phyloP scores from a whole-genome alignment of 2,888 invertebrate genomes.

The Boloria selene region DNA sequence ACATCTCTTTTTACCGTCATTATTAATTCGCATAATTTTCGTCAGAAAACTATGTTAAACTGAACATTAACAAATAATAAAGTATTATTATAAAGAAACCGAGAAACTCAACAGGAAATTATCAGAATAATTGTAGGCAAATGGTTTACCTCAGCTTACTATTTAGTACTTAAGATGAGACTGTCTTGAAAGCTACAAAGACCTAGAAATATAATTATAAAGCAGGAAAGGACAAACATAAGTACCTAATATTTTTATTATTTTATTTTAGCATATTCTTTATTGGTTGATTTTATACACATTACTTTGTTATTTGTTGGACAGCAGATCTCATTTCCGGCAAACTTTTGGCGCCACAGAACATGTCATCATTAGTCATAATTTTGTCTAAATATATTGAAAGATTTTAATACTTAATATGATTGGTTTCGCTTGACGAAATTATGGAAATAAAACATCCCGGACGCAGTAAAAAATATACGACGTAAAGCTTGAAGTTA shows the following conservation, averaged over 20 bases:
- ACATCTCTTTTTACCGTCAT: no score
- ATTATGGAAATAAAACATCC: slow-evolving; percentile 12
- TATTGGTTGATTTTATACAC: no score
- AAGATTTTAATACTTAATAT: slow-evolving; percentile 7
- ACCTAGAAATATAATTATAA: slow-evolving; percentile 35
- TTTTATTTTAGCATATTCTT: neutral
- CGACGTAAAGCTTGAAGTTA: slow-evolving; percentile 21
- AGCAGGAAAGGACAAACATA: slow-evolving; percentile 31
- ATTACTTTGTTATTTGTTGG: no score
- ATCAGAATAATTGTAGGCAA: neutral
- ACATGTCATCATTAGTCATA: slow-evolving; percentile 1
- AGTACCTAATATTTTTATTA: slow-evolving; percentile 15
- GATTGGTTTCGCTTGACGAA: slow-evolving; percentile 18
- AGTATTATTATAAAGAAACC: no score
- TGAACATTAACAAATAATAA: no score
- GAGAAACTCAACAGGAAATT: no score
- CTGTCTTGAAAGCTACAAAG: slow-evolving; percentile 32
- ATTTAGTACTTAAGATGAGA: slow-evolving; percentile 34
- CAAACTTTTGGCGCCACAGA: neutral
- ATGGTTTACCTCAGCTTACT: slow-evolving; percentile 33
- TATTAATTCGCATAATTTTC: no score
- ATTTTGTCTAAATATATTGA: slow-evolving; percentile 6
- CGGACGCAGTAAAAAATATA: slow-evolving; percentile 9
- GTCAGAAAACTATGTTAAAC: no score
- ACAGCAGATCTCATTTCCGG: neutral